These are phyloP conservation scores for Drosophila pectinifera DNA, from an alignment of 1,140 invertebrate genomes.

Conservation along the genomic window DNA sequence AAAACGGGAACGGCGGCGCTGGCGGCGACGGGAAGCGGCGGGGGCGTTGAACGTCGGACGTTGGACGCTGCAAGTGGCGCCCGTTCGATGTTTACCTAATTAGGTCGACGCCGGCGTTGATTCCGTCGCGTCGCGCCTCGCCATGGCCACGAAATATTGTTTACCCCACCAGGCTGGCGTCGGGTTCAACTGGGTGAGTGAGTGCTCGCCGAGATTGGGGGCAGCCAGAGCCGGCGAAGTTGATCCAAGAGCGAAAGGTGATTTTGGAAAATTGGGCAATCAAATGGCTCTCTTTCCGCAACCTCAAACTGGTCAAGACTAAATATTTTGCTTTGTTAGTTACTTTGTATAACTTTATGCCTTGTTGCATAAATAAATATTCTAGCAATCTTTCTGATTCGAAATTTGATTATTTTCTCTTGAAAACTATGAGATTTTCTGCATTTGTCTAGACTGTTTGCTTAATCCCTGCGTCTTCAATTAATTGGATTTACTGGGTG, in stretches of 20 bases:
- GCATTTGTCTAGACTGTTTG: neutral
- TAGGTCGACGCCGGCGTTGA: constrained; percentile 59
- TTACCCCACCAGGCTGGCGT: constrained; percentile 42
- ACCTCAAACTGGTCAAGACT: constrained; percentile 5
- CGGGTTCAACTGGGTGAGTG: constrained; percentile 22
- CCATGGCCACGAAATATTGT: constrained; percentile 57
- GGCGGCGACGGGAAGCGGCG: constrained; percentile 14
- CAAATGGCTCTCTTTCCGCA: constrained; percentile 1
- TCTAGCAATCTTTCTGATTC: neutral
- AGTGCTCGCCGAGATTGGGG: constrained; percentile 24
- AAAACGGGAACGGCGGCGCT: neutral
- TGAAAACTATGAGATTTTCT: neutral
- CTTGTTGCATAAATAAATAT: neutral
- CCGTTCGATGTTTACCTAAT: constrained; percentile 70
- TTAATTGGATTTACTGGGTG: too few relatives aligned
- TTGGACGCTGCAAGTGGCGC: constrained; percentile 64
- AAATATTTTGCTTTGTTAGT: neutral
- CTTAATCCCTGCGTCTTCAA: neutral
- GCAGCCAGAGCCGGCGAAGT: constrained; percentile 2
- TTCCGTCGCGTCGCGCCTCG: constrained; percentile 46
- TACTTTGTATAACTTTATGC: neutral
- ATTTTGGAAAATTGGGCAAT: constrained; percentile 27
- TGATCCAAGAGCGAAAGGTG: constrained; percentile 34
- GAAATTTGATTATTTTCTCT: neutral
- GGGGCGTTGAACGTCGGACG: constrained; percentile 25